phyloP scores from a whole-genome alignment of 1,140 invertebrate genomes.

The Musca vetustissima region DNA sequence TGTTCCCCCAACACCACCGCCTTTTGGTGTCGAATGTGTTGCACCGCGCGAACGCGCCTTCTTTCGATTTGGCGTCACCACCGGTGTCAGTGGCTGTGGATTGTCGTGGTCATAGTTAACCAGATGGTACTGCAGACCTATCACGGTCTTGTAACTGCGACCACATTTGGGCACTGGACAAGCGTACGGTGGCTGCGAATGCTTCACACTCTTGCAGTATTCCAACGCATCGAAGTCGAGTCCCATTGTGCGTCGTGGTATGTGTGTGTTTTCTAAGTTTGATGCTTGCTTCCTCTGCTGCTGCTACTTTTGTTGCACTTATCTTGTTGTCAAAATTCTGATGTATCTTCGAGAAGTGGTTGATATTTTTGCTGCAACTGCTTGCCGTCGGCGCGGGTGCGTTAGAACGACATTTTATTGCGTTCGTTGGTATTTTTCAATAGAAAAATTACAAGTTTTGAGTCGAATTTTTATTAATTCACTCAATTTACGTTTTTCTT shows the following conservation, averaged over 20 bases:
- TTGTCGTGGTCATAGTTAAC: slow-evolving; percentile 81
- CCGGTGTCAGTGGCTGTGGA: slow-evolving; percentile 59
- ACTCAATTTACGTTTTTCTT: slow-evolving; percentile 28
- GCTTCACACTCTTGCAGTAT: slow-evolving; percentile 80
- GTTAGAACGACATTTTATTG: slow-evolving; percentile 40
- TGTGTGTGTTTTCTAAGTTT: slow-evolving; percentile 25
- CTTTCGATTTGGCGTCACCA: slow-evolving; percentile 56
- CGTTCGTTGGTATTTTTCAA: slow-evolving; percentile 21
- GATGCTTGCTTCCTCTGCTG: neutral
- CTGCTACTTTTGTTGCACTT: slow-evolving; percentile 21
- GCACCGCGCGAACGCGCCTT: slow-evolving; percentile 59
- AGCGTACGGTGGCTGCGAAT: slow-evolving; percentile 74
- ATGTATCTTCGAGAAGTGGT: slow-evolving; percentile 3
- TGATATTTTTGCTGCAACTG: slow-evolving; percentile 10
- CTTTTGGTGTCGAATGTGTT: slow-evolving; percentile 45
- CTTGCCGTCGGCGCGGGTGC: slow-evolving; percentile 10
- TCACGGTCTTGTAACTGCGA: slow-evolving; percentile 81
- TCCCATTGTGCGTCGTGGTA: slow-evolving; percentile 42
- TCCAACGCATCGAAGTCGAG: slow-evolving; percentile 78
- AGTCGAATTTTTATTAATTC: slow-evolving; percentile 24
- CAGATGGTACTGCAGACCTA: slow-evolving; percentile 83
- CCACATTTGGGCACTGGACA: slow-evolving; percentile 82
- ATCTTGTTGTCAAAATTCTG: slow-evolving; percentile 13
- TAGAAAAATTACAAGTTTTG: slow-evolving; percentile 21
- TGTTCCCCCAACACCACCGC: slow-evolving; percentile 10